phyloP scores from a whole-genome alignment of 2,797 vertebrate species.

The Xenops minutus region DNA sequence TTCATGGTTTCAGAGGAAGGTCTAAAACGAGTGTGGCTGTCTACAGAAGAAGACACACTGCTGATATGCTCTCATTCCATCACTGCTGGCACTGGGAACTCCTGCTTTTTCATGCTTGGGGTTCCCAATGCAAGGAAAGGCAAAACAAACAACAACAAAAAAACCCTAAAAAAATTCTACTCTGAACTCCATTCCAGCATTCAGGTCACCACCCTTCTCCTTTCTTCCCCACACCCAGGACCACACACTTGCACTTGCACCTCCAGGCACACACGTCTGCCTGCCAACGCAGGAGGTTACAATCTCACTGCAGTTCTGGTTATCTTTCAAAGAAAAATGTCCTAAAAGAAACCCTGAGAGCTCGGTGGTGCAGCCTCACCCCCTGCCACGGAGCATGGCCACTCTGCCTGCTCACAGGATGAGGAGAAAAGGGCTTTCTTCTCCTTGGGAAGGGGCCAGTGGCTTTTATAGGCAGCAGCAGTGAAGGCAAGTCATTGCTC shows the following conservation, averaged over 20 bases:
- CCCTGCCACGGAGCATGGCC: background rate
- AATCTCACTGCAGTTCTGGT: background rate
- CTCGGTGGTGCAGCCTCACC: background rate
- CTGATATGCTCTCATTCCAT: background rate
- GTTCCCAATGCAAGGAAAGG: background rate
- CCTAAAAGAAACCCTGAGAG: slow-evolving; percentile 30
- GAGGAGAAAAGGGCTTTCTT: background rate
- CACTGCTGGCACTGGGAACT: background rate
- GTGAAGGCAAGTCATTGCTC: background rate
- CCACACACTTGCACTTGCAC: slow-evolving; percentile 47
- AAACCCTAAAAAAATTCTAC: background rate
- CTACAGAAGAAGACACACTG: background rate
- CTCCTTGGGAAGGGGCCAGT: background rate
- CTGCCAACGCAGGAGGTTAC: slow-evolving; percentile 19
- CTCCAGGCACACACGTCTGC: slow-evolving; percentile 8
- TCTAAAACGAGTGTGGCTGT: background rate
- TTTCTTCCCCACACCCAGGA: slow-evolving; percentile 51
- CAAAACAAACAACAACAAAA: background rate
- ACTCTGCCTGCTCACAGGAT: background rate
- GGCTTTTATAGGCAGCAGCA: background rate
- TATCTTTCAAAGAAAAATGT: slow-evolving; percentile 44
- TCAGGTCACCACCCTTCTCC: slow-evolving; percentile 59
- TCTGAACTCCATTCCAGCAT: slow-evolving; percentile 40
- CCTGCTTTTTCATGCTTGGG: background rate
- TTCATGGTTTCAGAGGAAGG: background rate